A percentile compares a stretch with the other conserved stretches of the same genome.
Evolutionary conservation across 1,140 invertebrate species (phyloP).

Genomic region (Halesus radiatus): DNA sequence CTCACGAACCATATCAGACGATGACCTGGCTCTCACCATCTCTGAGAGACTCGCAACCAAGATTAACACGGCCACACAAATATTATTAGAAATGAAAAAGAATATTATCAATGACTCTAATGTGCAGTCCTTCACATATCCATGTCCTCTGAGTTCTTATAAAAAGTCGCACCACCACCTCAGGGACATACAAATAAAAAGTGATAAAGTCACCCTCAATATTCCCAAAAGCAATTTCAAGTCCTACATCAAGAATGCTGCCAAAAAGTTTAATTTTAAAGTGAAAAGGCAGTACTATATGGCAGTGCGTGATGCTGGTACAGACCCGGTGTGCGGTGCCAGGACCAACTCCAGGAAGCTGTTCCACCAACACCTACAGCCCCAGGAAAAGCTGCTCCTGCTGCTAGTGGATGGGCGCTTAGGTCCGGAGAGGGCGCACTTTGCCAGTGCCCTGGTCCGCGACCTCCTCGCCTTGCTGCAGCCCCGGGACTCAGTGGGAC

Average conservation of each 20-base stretch:
- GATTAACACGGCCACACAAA: constrained; percentile 24
- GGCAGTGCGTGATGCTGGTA: constrained; percentile 66
- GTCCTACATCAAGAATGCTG: constrained; percentile 53
- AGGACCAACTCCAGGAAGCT: constrained; percentile 64
- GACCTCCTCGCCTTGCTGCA: constrained; percentile 64
- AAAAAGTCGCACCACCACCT: constrained; percentile 66
- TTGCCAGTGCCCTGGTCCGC: constrained; percentile 62
- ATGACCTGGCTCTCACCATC: constrained; percentile 31
- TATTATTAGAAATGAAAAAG: constrained; percentile 30
- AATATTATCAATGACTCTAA: constrained; percentile 34
- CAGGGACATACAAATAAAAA: constrained; percentile 63
- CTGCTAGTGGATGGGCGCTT: constrained; percentile 62
- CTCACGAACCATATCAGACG: constrained; percentile 29
- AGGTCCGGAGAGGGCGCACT: constrained; percentile 50
- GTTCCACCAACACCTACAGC: constrained; percentile 66
- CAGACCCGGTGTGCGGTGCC: constrained; percentile 65
- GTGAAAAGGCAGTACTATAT: constrained; percentile 68
- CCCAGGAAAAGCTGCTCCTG: constrained; percentile 64
- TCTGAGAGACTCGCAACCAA: constrained; percentile 39
- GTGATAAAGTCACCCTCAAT: constrained; percentile 58
- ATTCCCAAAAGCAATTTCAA: constrained; percentile 35
- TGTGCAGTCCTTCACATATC: constrained; percentile 65
- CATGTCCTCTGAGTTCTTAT: constrained; percentile 68
- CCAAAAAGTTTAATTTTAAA: constrained; percentile 65
- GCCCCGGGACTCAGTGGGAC: constrained; percentile 60